Conservation (phyloP, 2,797 vertebrate species). For the Tympanoctomys barrerae region DNA sequence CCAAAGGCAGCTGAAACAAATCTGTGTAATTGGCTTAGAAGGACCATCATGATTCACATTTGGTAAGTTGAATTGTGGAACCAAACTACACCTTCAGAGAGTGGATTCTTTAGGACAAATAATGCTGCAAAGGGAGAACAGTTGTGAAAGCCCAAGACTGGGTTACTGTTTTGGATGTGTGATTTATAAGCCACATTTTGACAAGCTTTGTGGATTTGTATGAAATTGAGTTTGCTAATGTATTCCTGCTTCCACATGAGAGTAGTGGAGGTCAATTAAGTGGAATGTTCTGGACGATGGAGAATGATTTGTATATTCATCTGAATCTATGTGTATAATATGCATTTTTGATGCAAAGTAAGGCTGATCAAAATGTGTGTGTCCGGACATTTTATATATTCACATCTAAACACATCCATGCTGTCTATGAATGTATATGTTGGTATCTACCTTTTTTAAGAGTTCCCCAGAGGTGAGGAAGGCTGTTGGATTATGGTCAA, state of each 20-base stretch:
- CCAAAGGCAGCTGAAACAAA: slow-evolving; percentile 18
- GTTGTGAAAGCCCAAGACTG: neutral
- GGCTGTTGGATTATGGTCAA: slow-evolving; percentile 33
- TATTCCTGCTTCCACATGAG: neutral
- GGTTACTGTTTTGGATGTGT: neutral
- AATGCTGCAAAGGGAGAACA: neutral
- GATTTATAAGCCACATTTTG: slow-evolving; percentile 49
- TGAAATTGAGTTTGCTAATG: neutral
- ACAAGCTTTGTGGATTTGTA: neutral
- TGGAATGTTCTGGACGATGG: neutral
- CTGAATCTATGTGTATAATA: neutral
- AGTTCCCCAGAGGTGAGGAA: neutral
- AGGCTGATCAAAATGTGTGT: slow-evolving; percentile 17
- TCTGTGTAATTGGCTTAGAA: slow-evolving; percentile 32
- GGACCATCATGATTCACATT: slow-evolving; percentile 25
- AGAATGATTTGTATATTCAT: neutral
- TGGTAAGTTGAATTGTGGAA: slow-evolving; percentile 19
- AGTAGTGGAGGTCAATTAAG: neutral
- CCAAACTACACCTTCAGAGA: neutral
- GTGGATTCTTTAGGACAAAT: neutral
- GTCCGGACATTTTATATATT: neutral
- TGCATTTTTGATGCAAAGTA: neutral
- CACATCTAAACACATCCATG: neutral
- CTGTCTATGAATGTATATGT: neutral
- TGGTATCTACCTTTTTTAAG: neutral